Base-by-base conservation (phyloP, 2,888 invertebrate species). In the Pocota personata region DNA sequence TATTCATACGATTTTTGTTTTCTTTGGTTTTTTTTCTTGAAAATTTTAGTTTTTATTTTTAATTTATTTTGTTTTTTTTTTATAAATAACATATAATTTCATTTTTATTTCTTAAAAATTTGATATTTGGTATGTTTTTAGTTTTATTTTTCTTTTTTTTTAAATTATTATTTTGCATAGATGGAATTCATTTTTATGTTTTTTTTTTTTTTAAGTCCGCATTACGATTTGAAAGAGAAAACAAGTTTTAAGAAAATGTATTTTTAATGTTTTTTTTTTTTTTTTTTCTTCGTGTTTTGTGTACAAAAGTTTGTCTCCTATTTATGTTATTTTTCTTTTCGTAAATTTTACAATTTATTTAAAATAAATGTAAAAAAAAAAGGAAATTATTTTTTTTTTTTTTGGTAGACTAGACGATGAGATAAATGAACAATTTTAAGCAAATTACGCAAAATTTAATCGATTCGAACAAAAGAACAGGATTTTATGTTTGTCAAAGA, bases 71-170 rank as follows among this genome's bases (percentile, higher is more conserved):
- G 10, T 64, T 40, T 64, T 77, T 72, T 66, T 58, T 82, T 82
- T 78, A 82, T 78, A 82, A 87, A 78, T 87, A 82, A 82, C 87
- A 82, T 78, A 87, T 78, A 87, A 78, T 82, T 82, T 77, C 76
- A 78, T 77, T 82, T 87, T 82, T 76, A 66, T 86, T 86, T 82
- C 72, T 77, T 82, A 76, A 82, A 77, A 87, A 82, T 87, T 82
- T 87, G 87, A 87, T 82, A 87, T 82, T 87, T 82, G 82, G 87
- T 87, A 87, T 78, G 77, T 82, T 77, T 67, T 76, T 80, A 73
- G 43, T 78, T 86, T 86, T n/a, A n/a, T 46, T 40, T 71, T 76
- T 71, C 30, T 78, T 72, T 58, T 16, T 79, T 37, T 60, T 80
- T 72, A 12, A 72, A 66, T 83, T 62, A 67, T 78, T 78, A 67